A percentile compares a stretch with the other conserved stretches of the same genome.
Conservation (phyloP, 1,140 invertebrate genomes). For the Bombus difficillimus region DNA sequence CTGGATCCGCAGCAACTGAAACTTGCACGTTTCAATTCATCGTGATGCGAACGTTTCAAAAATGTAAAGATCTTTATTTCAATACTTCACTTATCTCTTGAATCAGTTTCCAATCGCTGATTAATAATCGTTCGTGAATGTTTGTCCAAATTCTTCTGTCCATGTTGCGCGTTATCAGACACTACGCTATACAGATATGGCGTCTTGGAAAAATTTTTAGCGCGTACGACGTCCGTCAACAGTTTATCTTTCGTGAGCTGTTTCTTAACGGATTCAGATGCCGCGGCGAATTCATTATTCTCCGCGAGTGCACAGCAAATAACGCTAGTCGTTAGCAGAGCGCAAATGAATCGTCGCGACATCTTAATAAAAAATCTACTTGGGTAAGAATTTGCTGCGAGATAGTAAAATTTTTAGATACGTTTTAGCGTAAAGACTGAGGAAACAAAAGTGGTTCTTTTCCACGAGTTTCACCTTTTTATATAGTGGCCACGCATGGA, state of each 20-base stretch:
- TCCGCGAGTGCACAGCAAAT: constrained; percentile 23
- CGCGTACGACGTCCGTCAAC: constrained; percentile 1
- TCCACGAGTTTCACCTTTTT: constrained; percentile 79
- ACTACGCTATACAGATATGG: not conserved
- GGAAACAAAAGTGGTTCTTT: constrained; percentile 71
- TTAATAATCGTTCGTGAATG: constrained; percentile 51
- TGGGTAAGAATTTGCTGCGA: not conserved
- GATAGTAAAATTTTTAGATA: not conserved
- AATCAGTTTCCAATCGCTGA: constrained; percentile 25
- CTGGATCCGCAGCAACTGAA: constrained; percentile 69
- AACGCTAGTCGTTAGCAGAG: constrained; percentile 11
- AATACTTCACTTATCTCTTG: constrained; percentile 69
- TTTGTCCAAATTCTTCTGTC: constrained; percentile 48
- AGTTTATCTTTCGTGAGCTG: constrained; percentile 4
- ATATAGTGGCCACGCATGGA: constrained; percentile 76
- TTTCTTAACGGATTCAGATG: constrained; percentile 42
- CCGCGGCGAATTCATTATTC: constrained; percentile 37
- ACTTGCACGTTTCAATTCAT: constrained; percentile 60
- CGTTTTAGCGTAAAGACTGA: constrained; percentile 27
- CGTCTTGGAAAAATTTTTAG: constrained; percentile 42
- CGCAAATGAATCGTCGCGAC: constrained; percentile 26
- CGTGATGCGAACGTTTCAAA: constrained; percentile 19
- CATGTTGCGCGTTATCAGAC: not conserved
- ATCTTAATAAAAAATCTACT: constrained; percentile 11
- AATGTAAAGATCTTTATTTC: not conserved